Conservation (phyloP, 2,113 vertebrate genomes). For the Grantiella picta region DNA sequence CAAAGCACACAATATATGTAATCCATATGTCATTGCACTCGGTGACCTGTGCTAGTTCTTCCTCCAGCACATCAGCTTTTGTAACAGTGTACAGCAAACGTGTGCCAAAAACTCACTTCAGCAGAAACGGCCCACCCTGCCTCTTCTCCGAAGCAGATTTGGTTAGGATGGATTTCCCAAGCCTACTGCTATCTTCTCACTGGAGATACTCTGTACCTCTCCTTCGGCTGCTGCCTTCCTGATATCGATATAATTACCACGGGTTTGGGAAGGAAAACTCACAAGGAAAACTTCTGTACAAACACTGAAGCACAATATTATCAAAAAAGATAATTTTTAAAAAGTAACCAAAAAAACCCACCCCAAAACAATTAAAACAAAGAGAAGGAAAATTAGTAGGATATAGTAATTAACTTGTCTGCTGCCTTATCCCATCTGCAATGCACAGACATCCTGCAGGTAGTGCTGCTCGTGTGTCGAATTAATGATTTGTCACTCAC, state of each 20-base stretch:
- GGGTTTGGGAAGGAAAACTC: not conserved
- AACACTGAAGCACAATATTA: too few relatives aligned
- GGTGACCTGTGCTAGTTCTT: not conserved
- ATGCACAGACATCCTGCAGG: not conserved
- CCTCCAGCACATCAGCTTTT: not conserved
- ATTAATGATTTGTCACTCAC: not conserved
- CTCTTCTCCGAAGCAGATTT: not conserved
- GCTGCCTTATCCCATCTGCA: not conserved
- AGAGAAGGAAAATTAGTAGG: not conserved
- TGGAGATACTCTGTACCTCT: not conserved
- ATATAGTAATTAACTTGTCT: not conserved
- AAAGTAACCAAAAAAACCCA: not conserved
- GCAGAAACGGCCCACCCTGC: not conserved
- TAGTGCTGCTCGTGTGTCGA: not conserved
- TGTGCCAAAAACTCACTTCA: not conserved
- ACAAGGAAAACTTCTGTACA: not conserved
- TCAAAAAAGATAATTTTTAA: not conserved
- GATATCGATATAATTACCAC: not conserved
- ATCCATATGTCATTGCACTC: not conserved
- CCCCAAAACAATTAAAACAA: not conserved
- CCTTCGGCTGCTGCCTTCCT: not conserved
- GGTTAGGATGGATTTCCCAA: not conserved
- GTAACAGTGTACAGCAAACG: not conserved
- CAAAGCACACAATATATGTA: not conserved
- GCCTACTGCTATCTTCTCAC: not conserved